These are phyloP conservation scores for Gorsachius goisagi DNA, from an alignment of 2,113 vertebrate species.

Conservation along the genomic window DNA sequence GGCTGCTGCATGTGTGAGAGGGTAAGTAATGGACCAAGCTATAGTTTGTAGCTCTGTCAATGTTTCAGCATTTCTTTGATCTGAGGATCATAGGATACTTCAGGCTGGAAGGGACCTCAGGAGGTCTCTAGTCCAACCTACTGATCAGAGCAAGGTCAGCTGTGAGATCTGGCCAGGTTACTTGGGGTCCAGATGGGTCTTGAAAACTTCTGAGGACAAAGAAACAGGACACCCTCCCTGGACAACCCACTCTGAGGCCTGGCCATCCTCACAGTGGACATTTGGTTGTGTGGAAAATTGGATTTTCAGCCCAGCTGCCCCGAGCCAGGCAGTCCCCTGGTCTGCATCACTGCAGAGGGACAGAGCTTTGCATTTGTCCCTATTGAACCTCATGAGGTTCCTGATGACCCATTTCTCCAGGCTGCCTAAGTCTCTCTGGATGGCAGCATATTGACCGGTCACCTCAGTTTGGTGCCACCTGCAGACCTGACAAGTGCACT, in stretches of 20 bases:
- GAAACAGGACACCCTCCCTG: neutral
- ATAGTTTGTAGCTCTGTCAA: neutral
- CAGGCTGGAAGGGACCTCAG: neutral
- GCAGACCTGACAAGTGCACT: neutral
- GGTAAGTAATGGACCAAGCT: neutral
- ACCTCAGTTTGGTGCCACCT: neutral
- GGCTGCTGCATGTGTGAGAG: neutral
- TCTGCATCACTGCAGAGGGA: neutral
- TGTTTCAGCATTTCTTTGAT: neutral
- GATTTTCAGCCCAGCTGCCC: neutral
- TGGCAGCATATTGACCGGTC: neutral
- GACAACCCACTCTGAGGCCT: neutral
- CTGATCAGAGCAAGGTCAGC: neutral
- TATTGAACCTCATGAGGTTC: neutral
- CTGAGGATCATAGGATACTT: neutral
- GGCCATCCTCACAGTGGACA: accelerated
- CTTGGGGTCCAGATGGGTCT: neutral
- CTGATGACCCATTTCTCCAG: neutral
- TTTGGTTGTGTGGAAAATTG: neutral
- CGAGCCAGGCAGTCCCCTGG: neutral
- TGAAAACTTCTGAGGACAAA: neutral
- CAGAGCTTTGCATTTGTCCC: neutral
- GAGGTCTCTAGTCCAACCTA: neutral
- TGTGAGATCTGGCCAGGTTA: neutral
- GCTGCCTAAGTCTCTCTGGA: neutral